Base-by-base conservation (phyloP, 2,888 invertebrate species). In the Digitonthophagus gazella region DNA sequence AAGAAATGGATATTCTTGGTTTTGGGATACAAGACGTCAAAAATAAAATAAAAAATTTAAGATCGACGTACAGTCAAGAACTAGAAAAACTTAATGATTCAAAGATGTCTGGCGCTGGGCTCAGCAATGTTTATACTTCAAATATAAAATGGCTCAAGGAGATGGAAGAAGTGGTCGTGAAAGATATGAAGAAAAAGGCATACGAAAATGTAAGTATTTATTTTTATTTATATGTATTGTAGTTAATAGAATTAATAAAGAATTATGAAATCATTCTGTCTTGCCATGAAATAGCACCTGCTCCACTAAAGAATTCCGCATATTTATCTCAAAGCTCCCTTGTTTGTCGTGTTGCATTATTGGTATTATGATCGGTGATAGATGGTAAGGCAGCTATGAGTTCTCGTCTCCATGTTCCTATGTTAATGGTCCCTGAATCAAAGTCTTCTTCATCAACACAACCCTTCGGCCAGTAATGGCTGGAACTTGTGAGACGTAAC, bases 371-470 rank as follows among this genome's bases (percentile, higher is more conserved):
- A 22, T 22, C 6, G 22, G 6, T 22, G 6, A 22, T 6, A 22
- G 22, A 22, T 22, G 22, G 22, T 6, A 22, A 22, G 22, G 22
- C 3, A 22, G 22, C 22, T 22, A 22, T 22, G 22, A 22, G 22
- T 22, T 22, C 22, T 22, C 22, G 3, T 22, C 22, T 22, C 22
- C 22, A 22, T 4, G 22, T 3, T 4, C 67, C 67, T 15, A 61
- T 22, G 16, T 57, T 56, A 63, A 67, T 67, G 3, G 58, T 58
- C 20, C 67, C 67, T 58, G 67, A 44, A 61, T 67, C 63, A 14
- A 67, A 14, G 61, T 67, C 63, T 67, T 67, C 67, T 15, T 61
- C 22, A 22, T 22, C 67, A 14, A 61, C 61, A 15, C 61, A 58
- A 8, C 14, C 16, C 14, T 15, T 67, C n/a, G 61, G 15, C 3